Evolutionary conservation across 1,140 invertebrate species (phyloP), one percentile per base, ranked within the genome.

Genomic region (Megalonaias nervosa): DNA sequence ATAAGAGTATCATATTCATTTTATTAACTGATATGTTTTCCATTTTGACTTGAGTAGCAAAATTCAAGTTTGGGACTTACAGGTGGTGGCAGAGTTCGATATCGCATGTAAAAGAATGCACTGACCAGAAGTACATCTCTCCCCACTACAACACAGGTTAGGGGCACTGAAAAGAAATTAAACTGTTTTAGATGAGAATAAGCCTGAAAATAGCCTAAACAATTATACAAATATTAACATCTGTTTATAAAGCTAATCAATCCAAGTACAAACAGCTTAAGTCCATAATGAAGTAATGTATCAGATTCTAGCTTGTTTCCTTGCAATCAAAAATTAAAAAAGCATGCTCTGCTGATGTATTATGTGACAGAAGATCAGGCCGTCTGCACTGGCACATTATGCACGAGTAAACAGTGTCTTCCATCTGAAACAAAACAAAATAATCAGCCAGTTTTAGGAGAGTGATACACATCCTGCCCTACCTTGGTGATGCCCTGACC

Each of bases 101-200:
- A 99, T 91, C 97, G 93, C 67, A 99, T 95, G 78, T 97, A 95
- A 88, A 97, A 96, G 56, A 94, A 96, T 80, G 94, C 95, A 77
- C 89, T 91, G 58, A 99, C 94, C 48, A 99, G 91, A n/a, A 94
- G 91, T 17, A 95, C 91, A 93, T 99, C 98, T 85, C 97, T 93
- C 19, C 93, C 92, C 14, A 99, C 91, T 73, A 99, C 97, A 23
- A 98, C 90, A 58, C 93, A 92, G 13, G 97, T 96, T n/a, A 99
- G 90, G 71, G 94, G 92, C 71, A 97, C 91, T 87, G 85, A 64
- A 86, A 89, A 81, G 77, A 75, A 82, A 67, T 21, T n/a, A 12
- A 66, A 57, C 65, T 13, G 5, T 26, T 48, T 38, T 73, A 38
- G 58, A 17, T 48, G 26, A 48, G 4, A 48, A 11, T 48, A 48